Evolutionary conservation across 2,888 invertebrate genomes (phyloP).

Genomic region (Desoria tigrina): DNA sequence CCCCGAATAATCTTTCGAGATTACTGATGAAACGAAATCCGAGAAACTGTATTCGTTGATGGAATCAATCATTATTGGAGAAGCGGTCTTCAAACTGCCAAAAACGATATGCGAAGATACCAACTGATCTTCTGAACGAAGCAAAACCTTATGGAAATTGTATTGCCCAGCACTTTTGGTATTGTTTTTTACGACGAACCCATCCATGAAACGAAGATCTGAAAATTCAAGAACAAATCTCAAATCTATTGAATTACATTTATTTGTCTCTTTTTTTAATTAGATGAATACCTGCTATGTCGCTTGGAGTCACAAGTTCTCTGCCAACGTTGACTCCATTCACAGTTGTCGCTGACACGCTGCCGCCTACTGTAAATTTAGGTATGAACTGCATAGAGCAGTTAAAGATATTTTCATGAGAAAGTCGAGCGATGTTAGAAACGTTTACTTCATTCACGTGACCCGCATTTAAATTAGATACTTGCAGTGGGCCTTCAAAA

Average conservation of each 20-base stretch:
- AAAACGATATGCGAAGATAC: constrained; percentile 28
- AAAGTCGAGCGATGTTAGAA: constrained; percentile 30
- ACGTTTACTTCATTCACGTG: constrained; percentile 21
- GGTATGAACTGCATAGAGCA: constrained; percentile 28
- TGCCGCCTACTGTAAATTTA: background rate
- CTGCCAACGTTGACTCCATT: constrained; percentile 31
- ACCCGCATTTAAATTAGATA: constrained; percentile 12
- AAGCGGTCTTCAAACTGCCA: background rate
- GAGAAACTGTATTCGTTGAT: constrained; percentile 35
- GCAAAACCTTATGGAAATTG: constrained; percentile 31
- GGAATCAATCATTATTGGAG: constrained; percentile 7
- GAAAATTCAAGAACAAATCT: background rate
- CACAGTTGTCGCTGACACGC: constrained; percentile 16
- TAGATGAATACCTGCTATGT: constrained; percentile 32
- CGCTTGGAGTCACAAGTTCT: constrained; percentile 32
- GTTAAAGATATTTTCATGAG: constrained; percentile 37
- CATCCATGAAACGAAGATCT: constrained; percentile 29
- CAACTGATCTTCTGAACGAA: constrained; percentile 30
- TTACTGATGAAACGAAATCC: constrained; percentile 17
- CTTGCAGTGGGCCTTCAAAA: constrained; percentile 9
- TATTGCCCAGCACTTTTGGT: constrained; percentile 17
- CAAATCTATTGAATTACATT: background rate
- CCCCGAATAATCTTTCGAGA: constrained; percentile 20
- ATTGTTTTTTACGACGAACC: constrained; percentile 29
- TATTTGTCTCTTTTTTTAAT: background rate